Evolutionary conservation across 1,140 invertebrate genomes (phyloP).

Genomic region (Plodia interpunctella): DNA sequence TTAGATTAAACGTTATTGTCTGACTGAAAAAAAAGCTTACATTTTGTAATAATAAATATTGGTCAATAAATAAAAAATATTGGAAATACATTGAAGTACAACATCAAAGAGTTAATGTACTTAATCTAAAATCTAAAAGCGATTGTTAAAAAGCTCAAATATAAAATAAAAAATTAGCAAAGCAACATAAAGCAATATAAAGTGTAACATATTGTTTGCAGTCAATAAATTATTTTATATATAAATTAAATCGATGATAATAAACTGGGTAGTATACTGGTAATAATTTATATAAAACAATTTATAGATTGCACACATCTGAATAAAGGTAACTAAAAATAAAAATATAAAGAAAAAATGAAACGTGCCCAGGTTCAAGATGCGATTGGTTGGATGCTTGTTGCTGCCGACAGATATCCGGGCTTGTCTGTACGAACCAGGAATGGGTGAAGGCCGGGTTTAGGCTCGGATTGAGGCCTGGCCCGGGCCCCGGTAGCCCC

Average conservation of each 20-base stretch:
- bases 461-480: constrained; percentile 64
- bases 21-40: too few relatives aligned
- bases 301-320: constrained; percentile 16
- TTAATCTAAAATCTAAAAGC: constrained; percentile 33
- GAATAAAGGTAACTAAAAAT: constrained; percentile 52
- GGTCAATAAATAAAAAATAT: background rate
- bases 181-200: constrained; percentile 24
- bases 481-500: constrained; percentile 77
- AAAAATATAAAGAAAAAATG: constrained; percentile 79
- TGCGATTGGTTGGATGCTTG: constrained; percentile 87
- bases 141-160: constrained; percentile 35
- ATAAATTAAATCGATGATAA: background rate
- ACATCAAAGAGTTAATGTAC: background rate
- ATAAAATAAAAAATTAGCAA: constrained; percentile 37
- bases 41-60: too few relatives aligned
- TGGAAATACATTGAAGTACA: constrained; percentile 7
- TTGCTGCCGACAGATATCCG: constrained; percentile 88
- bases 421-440: constrained; percentile 91
- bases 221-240: constrained; percentile 15
- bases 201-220: constrained; percentile 14
- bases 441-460: constrained; percentile 89
- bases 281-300: background rate
- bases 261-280: background rate
- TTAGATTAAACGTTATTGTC: too few relatives aligned
- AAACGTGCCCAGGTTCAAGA: constrained; percentile 93